Evolutionary conservation across 1,140 invertebrate genomes (phyloP).

Genomic region (Nephotettix cincticeps): DNA sequence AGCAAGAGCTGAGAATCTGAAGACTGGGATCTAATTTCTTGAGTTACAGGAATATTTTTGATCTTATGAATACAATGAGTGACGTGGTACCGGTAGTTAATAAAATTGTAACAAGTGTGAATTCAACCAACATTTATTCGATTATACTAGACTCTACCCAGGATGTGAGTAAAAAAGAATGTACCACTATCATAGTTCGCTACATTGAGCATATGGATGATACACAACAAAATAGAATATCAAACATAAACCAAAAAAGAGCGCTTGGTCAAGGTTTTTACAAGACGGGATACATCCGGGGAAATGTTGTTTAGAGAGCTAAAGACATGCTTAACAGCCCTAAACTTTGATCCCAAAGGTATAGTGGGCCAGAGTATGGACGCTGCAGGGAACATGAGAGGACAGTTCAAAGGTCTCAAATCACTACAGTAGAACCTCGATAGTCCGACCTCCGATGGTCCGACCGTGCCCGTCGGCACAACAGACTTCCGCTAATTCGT

Average conservation of each 20-base stretch:
- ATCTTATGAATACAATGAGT: conserved; percentile 17
- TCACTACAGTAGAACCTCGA: too few species aligned
- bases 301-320: conserved; percentile 9
- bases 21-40: conserved; percentile 13
- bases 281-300: conserved; percentile 15
- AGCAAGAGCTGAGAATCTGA: background rate
- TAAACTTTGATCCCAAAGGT: conserved; percentile 14
- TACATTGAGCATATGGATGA: background rate
- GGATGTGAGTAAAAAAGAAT: conserved; percentile 19
- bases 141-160: conserved; percentile 21
- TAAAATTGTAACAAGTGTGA: background rate
- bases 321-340: background rate
- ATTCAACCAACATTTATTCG: background rate
- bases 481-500: too few species aligned
- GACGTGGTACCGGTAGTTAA: background rate
- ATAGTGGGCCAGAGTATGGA: conserved; percentile 25
- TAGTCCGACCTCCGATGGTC: too few species aligned
- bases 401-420: background rate
- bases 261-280: conserved; percentile 16
- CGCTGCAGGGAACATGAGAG: conserved; percentile 20
- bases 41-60: conserved; percentile 17
- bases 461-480: too few species aligned
- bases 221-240: background rate
- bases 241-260: conserved; percentile 1
- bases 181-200: background rate